These are phyloP conservation scores for Xiphydria camelus DNA, from an alignment of 2,888 invertebrate species.

Conservation along the genomic window DNA sequence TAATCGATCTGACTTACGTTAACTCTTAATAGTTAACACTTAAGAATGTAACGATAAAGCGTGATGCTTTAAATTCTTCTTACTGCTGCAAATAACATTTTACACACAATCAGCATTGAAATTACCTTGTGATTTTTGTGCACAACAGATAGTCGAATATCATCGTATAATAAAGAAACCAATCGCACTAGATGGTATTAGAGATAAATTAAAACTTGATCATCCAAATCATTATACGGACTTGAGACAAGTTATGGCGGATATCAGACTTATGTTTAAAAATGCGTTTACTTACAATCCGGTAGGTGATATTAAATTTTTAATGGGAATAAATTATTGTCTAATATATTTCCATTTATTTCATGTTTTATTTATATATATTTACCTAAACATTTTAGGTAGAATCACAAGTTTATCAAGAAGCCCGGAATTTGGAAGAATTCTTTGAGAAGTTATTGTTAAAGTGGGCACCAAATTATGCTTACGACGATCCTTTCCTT, in stretches of 20 bases:
- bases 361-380: slow-evolving; percentile 4
- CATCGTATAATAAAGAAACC: slow-evolving; percentile 74
- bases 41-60: background rate
- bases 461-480: slow-evolving; percentile 81
- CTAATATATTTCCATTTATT: background rate
- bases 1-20: slow-evolving; percentile 49
- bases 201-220: slow-evolving; percentile 76
- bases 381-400: slow-evolving; percentile 59
- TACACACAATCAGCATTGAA: slow-evolving; percentile 8
- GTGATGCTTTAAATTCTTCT: slow-evolving; percentile 3
- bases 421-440: slow-evolving; percentile 81
- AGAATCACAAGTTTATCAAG: slow-evolving; percentile 75
- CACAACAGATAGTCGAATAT: slow-evolving; percentile 67
- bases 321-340: background rate
- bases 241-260: slow-evolving; percentile 76
- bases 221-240: slow-evolving; percentile 74
- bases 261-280: slow-evolving; percentile 83
- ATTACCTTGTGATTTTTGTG: slow-evolving; percentile 19
- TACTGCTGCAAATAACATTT: slow-evolving; percentile 3
- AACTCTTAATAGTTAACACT: background rate
- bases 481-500: slow-evolving; percentile 61
- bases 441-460: slow-evolving; percentile 81
- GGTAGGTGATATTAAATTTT: slow-evolving; percentile 61
- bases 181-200: slow-evolving; percentile 84
- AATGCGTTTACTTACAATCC: slow-evolving; percentile 85